Evolutionary conservation across 2,888 invertebrate genomes (phyloP).

Genomic region (Caenorhabditis sp.): DNA sequence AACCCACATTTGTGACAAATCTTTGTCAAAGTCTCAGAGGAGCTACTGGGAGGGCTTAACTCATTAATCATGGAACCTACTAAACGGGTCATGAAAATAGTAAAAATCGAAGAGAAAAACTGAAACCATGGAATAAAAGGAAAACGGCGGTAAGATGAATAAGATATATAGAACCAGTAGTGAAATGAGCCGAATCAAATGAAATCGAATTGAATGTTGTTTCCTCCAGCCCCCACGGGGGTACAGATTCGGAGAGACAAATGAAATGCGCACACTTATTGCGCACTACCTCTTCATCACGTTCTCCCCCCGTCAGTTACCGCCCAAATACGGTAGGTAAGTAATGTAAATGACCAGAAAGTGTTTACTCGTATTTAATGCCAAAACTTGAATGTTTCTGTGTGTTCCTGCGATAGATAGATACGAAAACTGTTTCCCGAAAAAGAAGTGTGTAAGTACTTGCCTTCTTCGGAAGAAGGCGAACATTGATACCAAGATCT

Average conservation of each 20-base stretch:
- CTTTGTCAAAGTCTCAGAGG: constrained; percentile 37
- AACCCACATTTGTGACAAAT: constrained; percentile 35
- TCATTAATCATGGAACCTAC: constrained; percentile 53
- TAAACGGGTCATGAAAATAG: constrained; percentile 32
- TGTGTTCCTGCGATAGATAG: too few relatives aligned
- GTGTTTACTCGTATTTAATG: constrained; percentile 16
- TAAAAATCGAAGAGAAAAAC: background rate
- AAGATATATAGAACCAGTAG: constrained; percentile 11
- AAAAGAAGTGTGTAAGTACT: constrained; percentile 23
- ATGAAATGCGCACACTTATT: constrained; percentile 58
- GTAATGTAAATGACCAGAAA: constrained; percentile 40
- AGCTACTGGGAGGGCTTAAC: constrained; percentile 6
- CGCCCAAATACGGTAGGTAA: constrained; percentile 37
- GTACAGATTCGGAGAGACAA: constrained; percentile 60
- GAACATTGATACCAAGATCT: constrained; percentile 55
- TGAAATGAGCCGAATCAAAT: constrained; percentile 42
- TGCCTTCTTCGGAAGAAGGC: constrained; percentile 19
- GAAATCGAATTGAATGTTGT: constrained; percentile 15
- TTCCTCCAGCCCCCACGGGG: constrained; percentile 36
- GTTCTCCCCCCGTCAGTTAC: constrained; percentile 12
- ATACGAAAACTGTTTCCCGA: background rate
- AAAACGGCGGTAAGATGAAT: constrained; percentile 20
- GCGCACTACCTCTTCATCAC: constrained; percentile 61
- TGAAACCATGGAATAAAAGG: background rate
- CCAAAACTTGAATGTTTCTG: constrained; percentile 7